Evolutionary conservation across 2,888 invertebrate genomes (phyloP), one percentile per base, ranked within the genome.

Genomic region (Platycnemis pennipes): DNA sequence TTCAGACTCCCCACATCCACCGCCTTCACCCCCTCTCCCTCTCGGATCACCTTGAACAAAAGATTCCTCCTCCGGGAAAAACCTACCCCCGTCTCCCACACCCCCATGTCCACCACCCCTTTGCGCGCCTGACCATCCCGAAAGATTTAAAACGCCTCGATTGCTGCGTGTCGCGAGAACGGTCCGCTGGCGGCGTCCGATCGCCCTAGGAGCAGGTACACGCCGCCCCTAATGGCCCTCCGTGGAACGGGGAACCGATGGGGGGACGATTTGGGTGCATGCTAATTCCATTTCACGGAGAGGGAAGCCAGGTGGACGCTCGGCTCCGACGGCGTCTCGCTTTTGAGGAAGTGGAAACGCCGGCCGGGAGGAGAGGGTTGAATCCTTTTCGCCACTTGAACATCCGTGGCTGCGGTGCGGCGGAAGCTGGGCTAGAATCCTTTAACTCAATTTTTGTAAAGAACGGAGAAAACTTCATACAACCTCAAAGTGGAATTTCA

Each of bases 21-120:
- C 45, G 22, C 44, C 46, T 46, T 87, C 45, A 87, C 87, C 63
- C 63, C 22, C 86, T 44, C 86, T n/a, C 89, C 46, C 89, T 13
- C 91, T 8, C 45, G 63, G 91, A 91, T 91, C 91, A 69, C 91
- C 91, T 91, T 91, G 91, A 91, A 91, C 91, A 69, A 91, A 91
- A 91, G 91, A 91, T 91, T 44, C 91, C 87, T 49, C 49, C 3
- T 49, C 49, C 49, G 13, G 11, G 49, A 11, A 31, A 31, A 2
- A 11, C 11, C 77, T 37, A 37, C 77, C 77, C 11, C 77, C 77
- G n/a, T n/a, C 49, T 19, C 49, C 7, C 26, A 63, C 63, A 22
- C 63, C 26, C 5, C 19, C 26, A 26, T 19, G 22, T 16, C 69
- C 31, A 44, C 45, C 46, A 26, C 45, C 26, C 86, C 53, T 56